phyloP scores from a whole-genome alignment of 2,888 invertebrate genomes.

The Caenorhabditis sp. region DNA sequence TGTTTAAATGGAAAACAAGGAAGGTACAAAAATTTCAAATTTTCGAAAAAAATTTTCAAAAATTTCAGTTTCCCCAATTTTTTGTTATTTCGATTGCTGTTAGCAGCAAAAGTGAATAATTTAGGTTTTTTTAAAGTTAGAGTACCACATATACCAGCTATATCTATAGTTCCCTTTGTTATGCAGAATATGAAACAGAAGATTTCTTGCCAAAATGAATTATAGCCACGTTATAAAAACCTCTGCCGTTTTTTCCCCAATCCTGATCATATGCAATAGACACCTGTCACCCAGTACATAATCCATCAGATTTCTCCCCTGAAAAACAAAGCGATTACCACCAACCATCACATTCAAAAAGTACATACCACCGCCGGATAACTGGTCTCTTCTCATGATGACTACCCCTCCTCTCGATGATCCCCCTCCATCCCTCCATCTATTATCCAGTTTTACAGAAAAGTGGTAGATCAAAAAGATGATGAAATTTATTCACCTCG shows the following conservation, averaged over 20 bases:
- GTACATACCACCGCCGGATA: constrained; percentile 8
- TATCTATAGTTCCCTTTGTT: no score
- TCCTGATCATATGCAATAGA: background rate
- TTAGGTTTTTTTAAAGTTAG: no score
- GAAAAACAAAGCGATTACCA: constrained; percentile 36
- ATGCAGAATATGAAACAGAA: no score
- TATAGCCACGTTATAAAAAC: no score
- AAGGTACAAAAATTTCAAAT: no score
- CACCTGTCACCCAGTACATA: constrained; percentile 1
- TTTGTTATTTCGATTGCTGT: no score
- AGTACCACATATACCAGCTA: no score
- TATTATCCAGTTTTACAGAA: constrained; percentile 20
- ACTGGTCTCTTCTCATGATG: background rate
- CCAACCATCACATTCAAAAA: constrained; percentile 10
- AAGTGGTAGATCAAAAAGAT: background rate
- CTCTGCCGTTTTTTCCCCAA: background rate
- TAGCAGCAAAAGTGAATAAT: no score
- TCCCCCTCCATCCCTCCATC: background rate
- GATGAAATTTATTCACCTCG: constrained; percentile 27
- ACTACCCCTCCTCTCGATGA: background rate
- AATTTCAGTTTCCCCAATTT: no score
- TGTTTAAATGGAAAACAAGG: no score
- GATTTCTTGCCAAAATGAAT: no score
- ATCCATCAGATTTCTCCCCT: background rate
- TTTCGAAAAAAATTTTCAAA: no score